Evolutionary conservation across 1,140 invertebrate genomes (phyloP).

Genomic region (Conus ventricosus): DNA sequence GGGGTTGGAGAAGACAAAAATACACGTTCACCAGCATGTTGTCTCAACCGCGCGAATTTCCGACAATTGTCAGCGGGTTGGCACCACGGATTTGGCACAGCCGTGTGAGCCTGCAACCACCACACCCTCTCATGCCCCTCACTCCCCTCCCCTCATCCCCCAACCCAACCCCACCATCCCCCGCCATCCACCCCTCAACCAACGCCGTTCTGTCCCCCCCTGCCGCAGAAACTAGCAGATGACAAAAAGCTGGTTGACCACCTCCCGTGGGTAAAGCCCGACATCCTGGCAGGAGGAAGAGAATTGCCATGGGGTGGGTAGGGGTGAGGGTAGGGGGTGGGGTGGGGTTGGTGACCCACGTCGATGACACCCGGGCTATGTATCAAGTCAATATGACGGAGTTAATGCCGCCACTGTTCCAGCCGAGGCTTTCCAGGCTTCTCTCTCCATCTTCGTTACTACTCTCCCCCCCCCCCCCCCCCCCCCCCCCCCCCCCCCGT

Average conservation of each 20-base stretch:
- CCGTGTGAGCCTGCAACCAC: neutral
- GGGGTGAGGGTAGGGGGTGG: too few species aligned
- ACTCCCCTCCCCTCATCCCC: too few species aligned
- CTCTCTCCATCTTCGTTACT: neutral
- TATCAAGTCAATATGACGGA: conserved; percentile 38
- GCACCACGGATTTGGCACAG: neutral
- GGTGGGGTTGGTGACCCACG: neutral
- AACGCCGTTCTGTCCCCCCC: too few species aligned
- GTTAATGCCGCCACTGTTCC: conserved; percentile 28
- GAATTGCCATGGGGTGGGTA: too few species aligned
- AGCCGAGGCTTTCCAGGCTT: conserved; percentile 8
- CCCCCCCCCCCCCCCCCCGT: neutral
- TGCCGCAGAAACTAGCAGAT: neutral
- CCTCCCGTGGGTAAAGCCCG: too few species aligned
- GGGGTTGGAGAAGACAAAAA: neutral
- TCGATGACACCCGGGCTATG: neutral
- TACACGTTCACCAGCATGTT: too few species aligned
- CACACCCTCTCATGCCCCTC: too few species aligned
- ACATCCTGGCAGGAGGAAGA: too few species aligned
- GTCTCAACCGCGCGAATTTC: too few species aligned
- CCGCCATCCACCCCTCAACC: too few species aligned
- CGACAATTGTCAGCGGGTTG: neutral
- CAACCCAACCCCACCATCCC: too few species aligned
- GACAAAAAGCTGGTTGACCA: neutral
- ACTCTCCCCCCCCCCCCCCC: neutral